A percentile compares a stretch with the other conserved stretches of the same genome.
Conservation (phyloP, 2,888 invertebrate species). For the Brachynemurus nebulosus region DNA sequence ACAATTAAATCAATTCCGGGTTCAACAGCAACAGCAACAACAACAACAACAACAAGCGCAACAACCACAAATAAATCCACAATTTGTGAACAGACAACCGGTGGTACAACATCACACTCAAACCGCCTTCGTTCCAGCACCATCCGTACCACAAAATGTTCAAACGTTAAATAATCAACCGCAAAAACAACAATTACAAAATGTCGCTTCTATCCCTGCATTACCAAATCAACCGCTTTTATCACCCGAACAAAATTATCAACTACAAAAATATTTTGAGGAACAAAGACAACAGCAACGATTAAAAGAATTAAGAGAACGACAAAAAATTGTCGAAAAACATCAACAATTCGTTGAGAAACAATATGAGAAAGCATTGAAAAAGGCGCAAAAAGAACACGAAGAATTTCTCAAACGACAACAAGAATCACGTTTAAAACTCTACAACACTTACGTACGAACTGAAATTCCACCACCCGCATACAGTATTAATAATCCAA, state of each 20-base stretch:
- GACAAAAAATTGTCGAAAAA: conserved; percentile 57
- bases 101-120: conserved; percentile 29
- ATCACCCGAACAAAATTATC: conserved; percentile 23
- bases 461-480: conserved; percentile 24
- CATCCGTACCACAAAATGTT: too few relatives aligned
- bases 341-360: conserved; percentile 66
- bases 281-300: conserved; percentile 49
- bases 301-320: conserved; percentile 53
- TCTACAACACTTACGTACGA: conserved; percentile 25
- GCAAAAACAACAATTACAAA: too few relatives aligned
- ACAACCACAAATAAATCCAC: conserved; percentile 5
- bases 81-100: conserved; percentile 4
- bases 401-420: conserved; percentile 56
- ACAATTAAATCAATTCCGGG: conserved; percentile 14
- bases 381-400: conserved; percentile 59
- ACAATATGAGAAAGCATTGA: conserved; percentile 64
- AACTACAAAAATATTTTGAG: conserved; percentile 39
- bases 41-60: conserved; percentile 7
- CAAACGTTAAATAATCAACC: too few relatives aligned
- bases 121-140: conserved; percentile 27
- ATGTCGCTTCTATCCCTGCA: conserved; percentile 14
- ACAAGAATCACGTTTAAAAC: conserved; percentile 44
- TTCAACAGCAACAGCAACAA: conserved; percentile 7
- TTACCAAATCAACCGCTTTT: conserved; percentile 22
- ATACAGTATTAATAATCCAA: conserved; percentile 20